Evolutionary conservation across 2,113 vertebrate species (phyloP), one percentile per base, ranked within the genome.

Genomic region (Camelus bactrianus): DNA sequence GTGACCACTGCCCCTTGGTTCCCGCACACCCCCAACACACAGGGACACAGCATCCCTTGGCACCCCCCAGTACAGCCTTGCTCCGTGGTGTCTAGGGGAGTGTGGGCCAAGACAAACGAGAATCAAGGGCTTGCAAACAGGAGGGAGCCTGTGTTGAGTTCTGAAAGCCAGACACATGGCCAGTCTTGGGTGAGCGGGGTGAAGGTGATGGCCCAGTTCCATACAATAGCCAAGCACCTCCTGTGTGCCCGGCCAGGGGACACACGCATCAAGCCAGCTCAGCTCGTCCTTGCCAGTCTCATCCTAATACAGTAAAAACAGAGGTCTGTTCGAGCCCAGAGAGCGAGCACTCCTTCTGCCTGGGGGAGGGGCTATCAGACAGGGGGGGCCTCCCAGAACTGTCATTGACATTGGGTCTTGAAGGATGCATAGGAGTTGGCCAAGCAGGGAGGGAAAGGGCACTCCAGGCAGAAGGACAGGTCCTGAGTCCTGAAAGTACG

Each of bases 1-100:
- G 32, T 96, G 97, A 96, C 95, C 97, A 97, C 95, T 11, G 93
- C 97, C 93, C 93, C 92, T 96, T 56, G 1, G 0, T 54, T 48
- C 81, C 84, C 46, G 65, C 85, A 69, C 89, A 54, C 64, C 75
- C 73, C 83, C n/a, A 28, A 26, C 93, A 95, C 84, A 77, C 77
- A 88, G 87, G 50, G 70, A 72, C 88, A 62, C 28, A 35, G 92
- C 48, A 86, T 48, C 93, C 91, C 65, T 82, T 52, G 67, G 82
- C 73, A 35, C 42, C 81, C 64, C 79, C 56, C 9, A 0, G 82
- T 3, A 32, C 6, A 0, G 38, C 73, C 79, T 30, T 42, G 60
- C 84, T 48, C n/a, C 22, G 0, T 6, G 26, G 32, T 46, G 42
- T 76, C 62, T 35, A 19, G 52, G 54, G 35, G 52, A 48, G 19